phyloP scores from a whole-genome alignment of 2,113 vertebrate genomes.

The Mesoclemmys tuberculata region DNA sequence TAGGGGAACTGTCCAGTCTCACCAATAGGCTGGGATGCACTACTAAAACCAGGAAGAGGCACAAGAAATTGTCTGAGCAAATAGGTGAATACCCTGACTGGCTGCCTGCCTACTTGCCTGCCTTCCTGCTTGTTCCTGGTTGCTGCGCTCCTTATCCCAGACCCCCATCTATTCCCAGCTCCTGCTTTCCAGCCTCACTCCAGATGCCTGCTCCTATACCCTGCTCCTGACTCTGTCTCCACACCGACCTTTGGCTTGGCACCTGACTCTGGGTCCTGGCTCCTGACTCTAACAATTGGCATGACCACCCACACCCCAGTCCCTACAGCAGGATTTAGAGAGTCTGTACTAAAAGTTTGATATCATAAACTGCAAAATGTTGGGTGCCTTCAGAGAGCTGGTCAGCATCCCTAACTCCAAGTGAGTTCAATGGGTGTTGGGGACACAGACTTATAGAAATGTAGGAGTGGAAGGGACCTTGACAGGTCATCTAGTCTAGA shows the following conservation, averaged over 20 bases:
- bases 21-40: not conserved
- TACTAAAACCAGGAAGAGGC: not conserved
- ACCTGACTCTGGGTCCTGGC: not conserved
- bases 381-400: not conserved
- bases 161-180: not conserved
- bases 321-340: no score
- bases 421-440: not conserved
- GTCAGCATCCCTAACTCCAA: not conserved
- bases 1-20: not conserved
- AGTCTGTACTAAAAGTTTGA: no score
- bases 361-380: no score
- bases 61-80: not conserved
- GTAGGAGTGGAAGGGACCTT: not conserved
- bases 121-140: not conserved
- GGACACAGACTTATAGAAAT: not conserved
- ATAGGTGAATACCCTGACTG: not conserved
- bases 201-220: not conserved
- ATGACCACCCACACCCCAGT: no score
- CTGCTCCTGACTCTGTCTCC: not conserved
- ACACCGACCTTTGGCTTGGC: not conserved
- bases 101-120: not conserved
- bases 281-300: no score
- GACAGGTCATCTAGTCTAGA: not conserved
- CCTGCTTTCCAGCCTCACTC: not conserved
- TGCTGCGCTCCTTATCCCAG: not conserved